Evolutionary conservation across 2,888 invertebrate species (phyloP), one percentile per base, ranked within the genome.

Genomic region (Listrodromus nycthemerus): DNA sequence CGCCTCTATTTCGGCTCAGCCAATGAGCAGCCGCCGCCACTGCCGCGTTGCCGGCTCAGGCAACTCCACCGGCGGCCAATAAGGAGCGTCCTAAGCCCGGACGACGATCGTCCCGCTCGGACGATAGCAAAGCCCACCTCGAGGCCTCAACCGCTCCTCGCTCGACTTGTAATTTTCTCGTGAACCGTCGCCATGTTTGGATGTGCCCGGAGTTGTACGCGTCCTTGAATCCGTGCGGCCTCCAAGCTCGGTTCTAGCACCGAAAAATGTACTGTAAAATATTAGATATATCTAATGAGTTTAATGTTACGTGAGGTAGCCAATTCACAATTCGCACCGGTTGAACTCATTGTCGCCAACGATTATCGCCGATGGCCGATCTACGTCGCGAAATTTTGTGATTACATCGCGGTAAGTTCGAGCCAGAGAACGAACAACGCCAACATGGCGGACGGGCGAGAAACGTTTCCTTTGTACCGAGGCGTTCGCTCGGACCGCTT

Each of bases 371-470:
- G 95, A 96, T 96, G 95, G 94, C 94, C 92, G 91, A 91, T 90
- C 93, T 93, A 93, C 94, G 94, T 94, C 92, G 92, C 93, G 94
- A 95, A 95, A 95, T 94, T 95, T 95, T 94, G 95, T 95, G 95
- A 96, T 95, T 95, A 95, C 95, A 94, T 94, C 95, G 95, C 95
- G 95, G 95, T 95, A 94, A 95, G 95, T 95, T 93, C 91, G 93
- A 92, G 92, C 91, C 16, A 10, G 92, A 92, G 91, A 89, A 90
- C 89, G 89, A 89, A 92, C 91, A 92, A 93, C 92, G 94, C 93
- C 93, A 93, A 93, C 91, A 93, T 94, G 95, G 94, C 94, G 94
- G 94, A 94, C 93, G 93, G 92, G 84, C 48, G n/a, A n/a, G 55
- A 30, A 16, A 92, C 92, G 88, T 90, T 90, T 88, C 88, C 90